Percentiles rank a stretch among this genome's conserved stretches.
These are phyloP conservation scores for Pleuronectes platessa DNA, from an alignment of 2,113 vertebrate species.

Conservation along the genomic window DNA sequence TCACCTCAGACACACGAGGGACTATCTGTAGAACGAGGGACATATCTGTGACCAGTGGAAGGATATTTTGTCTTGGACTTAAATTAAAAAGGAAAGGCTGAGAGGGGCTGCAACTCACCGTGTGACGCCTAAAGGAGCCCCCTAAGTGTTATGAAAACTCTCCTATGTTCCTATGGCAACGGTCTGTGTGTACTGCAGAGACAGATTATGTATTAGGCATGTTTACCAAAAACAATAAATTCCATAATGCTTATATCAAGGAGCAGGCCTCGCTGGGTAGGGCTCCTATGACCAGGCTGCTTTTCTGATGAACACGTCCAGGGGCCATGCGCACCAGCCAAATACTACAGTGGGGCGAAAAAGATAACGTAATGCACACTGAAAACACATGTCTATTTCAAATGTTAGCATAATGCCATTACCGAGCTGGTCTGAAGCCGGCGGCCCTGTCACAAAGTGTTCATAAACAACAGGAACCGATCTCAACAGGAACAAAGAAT, in stretches of 20 bases:
- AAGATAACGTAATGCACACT: slow-evolving; percentile 21
- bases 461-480: slow-evolving; percentile 57
- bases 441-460: slow-evolving; percentile 34
- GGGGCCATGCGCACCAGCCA: slow-evolving; percentile 39
- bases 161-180: slow-evolving; percentile 71
- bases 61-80: slow-evolving; percentile 49
- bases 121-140: slow-evolving; percentile 39
- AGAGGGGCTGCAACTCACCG: slow-evolving; percentile 12
- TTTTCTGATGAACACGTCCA: slow-evolving; percentile 35
- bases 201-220: slow-evolving; percentile 65
- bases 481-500: slow-evolving; percentile 42
- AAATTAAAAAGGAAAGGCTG: slow-evolving; percentile 35
- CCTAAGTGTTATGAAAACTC: slow-evolving; percentile 69
- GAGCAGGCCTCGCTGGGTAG: slow-evolving; percentile 24
- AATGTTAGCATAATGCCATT: slow-evolving; percentile 43
- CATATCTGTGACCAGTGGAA: slow-evolving; percentile 67
- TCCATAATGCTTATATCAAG: slow-evolving; percentile 73
- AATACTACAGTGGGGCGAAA: slow-evolving; percentile 41
- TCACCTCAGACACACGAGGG: slow-evolving; percentile 49
- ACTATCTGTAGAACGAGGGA: slow-evolving; percentile 61
- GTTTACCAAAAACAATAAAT: slow-evolving; percentile 82
- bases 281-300: slow-evolving; percentile 26
- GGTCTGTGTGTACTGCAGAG: slow-evolving; percentile 46
- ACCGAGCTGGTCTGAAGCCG: slow-evolving; percentile 23
- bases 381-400: slow-evolving; percentile 52